phyloP scores from a whole-genome alignment of 1,140 invertebrate species.

The Asobara japonica region DNA sequence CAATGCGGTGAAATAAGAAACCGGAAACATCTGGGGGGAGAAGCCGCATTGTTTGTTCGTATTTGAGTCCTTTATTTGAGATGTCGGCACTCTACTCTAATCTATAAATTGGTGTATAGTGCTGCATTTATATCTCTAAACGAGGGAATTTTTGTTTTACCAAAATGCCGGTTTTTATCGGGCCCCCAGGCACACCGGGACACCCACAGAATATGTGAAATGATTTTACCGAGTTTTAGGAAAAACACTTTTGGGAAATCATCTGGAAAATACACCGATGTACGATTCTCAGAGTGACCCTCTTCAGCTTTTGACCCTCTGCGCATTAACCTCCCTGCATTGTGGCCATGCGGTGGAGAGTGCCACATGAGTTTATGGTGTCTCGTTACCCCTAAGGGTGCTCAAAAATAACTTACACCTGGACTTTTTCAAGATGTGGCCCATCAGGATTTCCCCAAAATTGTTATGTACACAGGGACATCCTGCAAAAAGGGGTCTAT shows the following conservation, averaged over 20 bases:
- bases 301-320: background rate
- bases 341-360: background rate
- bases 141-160: background rate
- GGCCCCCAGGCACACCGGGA: background rate
- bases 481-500: constrained; percentile 30
- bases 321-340: background rate
- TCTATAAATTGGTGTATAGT: constrained; percentile 9
- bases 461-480: constrained; percentile 1
- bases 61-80: constrained; percentile 45
- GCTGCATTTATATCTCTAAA: background rate
- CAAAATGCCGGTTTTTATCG: background rate
- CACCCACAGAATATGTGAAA: background rate
- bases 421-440: constrained; percentile 10
- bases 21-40: constrained; percentile 64
- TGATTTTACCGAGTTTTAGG: background rate
- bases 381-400: constrained; percentile 7
- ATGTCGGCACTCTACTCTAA: background rate
- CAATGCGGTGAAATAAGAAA: constrained; percentile 65
- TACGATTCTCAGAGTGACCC: background rate
- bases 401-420: constrained; percentile 22
- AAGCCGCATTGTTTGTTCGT: constrained; percentile 63
- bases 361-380: constrained; percentile 12
- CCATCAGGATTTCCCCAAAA: background rate
- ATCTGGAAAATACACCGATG: background rate
- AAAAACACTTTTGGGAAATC: background rate